Evolutionary conservation across 2,888 invertebrate genomes (phyloP), one percentile per base, ranked within the genome.

Genomic region (Lasioglossum leucozonium): DNA sequence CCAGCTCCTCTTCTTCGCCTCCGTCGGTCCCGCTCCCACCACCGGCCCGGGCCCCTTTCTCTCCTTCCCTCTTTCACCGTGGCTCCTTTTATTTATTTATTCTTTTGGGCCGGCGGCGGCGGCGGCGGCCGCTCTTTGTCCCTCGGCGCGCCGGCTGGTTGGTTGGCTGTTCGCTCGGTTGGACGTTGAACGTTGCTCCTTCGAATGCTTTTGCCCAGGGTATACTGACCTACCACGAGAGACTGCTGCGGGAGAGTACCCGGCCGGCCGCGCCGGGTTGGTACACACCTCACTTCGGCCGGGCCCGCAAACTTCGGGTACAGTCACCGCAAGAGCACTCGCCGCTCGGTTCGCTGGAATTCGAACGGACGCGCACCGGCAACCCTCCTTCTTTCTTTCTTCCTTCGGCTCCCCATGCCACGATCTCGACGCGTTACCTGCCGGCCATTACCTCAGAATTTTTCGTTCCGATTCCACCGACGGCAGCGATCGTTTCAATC

Each of bases 221-320:
- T 86, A 84, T 83, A 87, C 85, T 81, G 90, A 91, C 91, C 91
- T 91, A 92, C 91, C 90, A 89, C 88, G 84, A 18, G 65, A 34
- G 18, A 89, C 89, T 90, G 89, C 87, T 82, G 82, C 84, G 85
- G 26, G 74, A 79, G 87, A 88, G 89, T 90, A 91, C 91, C 91
- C 84, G 85, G 87, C 90, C 37, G 86, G 90, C 91, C 91, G 83
- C 84, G 87, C 90, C 37, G 86, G 90, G 89, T 90, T 88, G 90
- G 91, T 89, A 89, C 88, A 90, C 90, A 89, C 91, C 90, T 91
- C 88, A 90, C 92, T 93, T 92, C 90, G 91, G 91, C 91, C 91
- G 91, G 91, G 90, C 92, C 92, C 87, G 91, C 92, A 90, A 92
- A 93, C 92, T 93, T 93, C 90, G 91, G 90, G 92, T 93, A 93